Conservation (phyloP, 2,113 vertebrate species). For the Prunella fulvescens region DNA sequence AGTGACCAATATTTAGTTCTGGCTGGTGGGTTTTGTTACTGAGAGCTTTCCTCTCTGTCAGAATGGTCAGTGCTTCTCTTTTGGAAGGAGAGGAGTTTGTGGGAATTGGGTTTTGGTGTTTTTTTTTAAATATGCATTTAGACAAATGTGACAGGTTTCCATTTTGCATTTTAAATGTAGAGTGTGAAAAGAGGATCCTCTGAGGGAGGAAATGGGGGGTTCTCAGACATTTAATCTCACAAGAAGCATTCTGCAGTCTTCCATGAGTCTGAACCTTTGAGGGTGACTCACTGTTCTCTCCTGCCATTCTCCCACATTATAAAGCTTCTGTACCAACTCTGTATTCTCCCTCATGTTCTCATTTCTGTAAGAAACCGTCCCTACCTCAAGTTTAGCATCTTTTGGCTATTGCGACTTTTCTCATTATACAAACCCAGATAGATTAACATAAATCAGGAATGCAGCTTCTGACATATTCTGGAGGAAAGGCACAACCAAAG, state of each 20-base stretch:
- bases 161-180: not conserved
- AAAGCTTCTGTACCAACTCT: not conserved
- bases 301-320: not conserved
- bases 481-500: not conserved
- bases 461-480: not conserved
- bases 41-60: not conserved
- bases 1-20: not conserved
- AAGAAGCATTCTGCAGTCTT: not conserved
- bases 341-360: not conserved
- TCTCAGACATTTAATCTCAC: not conserved
- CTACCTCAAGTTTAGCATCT: not conserved
- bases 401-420: not conserved
- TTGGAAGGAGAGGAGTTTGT: not conserved
- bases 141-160: not conserved
- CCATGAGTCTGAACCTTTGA: not conserved
- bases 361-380: not conserved
- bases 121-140: accelerated
- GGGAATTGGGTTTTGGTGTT: accelerated
- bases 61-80: not conserved
- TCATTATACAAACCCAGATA: not conserved
- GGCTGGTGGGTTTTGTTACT: not conserved
- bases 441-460: not conserved
- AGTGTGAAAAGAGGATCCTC: not conserved
- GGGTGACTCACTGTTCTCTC: not conserved
- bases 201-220: not conserved